phyloP scores from a whole-genome alignment of 2,797 vertebrate species.

The Artibeus lituratus region DNA sequence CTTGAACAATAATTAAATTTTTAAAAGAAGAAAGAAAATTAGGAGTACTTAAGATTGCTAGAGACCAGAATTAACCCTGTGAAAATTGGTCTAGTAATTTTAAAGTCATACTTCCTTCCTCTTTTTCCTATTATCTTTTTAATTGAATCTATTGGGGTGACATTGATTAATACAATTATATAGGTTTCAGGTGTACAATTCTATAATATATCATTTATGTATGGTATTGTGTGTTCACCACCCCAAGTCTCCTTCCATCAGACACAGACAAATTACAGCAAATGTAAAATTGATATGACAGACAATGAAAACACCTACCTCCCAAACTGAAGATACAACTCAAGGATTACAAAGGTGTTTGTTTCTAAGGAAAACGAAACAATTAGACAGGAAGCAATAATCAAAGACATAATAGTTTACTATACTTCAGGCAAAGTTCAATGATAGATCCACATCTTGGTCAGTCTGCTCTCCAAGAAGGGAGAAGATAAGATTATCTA shows the following conservation, averaged over 20 bases:
- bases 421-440: neutral
- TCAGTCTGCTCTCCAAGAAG: neutral
- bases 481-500: neutral
- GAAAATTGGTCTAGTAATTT: neutral
- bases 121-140: neutral
- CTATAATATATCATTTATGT: neutral
- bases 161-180: neutral
- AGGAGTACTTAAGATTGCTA: neutral
- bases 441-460: neutral
- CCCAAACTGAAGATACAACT: neutral
- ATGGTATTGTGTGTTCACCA: neutral
- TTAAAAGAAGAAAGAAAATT: no score
- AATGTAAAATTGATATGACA: neutral
- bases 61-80: neutral
- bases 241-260: neutral
- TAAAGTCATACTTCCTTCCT: neutral
- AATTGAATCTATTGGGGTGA: neutral
- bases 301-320: neutral
- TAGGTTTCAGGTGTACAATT: neutral
- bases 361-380: neutral
- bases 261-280: neutral
- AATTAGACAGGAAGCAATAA: neutral
- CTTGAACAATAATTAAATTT: no score
- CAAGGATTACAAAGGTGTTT: neutral
- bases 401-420: neutral